Percentiles rank a stretch among this genome's conserved stretches.
phyloP scores from a whole-genome alignment of 2,797 vertebrate species.

The Hemibagrus guttatus region DNA sequence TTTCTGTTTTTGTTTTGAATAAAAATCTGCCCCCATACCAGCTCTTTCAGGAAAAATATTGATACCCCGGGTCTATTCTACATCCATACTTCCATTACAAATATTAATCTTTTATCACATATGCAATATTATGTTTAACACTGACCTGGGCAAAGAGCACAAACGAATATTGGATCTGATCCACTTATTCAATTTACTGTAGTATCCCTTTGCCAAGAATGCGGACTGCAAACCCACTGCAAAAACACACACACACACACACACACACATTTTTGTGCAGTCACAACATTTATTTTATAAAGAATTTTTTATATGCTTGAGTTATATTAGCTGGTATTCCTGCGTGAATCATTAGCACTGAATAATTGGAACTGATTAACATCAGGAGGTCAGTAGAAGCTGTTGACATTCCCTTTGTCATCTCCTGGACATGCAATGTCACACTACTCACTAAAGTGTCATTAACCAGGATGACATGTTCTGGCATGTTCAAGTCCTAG shows the following conservation, averaged over 20 bases:
- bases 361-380: conserved; percentile 25
- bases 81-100: neutral
- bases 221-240: neutral
- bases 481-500: neutral
- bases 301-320: neutral
- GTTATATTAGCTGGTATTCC: neutral
- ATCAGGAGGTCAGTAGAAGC: conserved; percentile 3
- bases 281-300: neutral
- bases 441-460: neutral
- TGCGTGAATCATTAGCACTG: neutral
- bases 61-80: neutral
- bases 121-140: conserved; percentile 5
- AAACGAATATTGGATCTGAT: neutral
- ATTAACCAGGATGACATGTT: conserved; percentile 8
- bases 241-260: neutral
- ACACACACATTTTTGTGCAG: neutral
- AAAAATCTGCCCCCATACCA: too few relatives aligned
- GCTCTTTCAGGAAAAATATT: too few relatives aligned
- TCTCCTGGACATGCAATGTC: neutral
- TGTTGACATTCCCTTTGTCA: neutral
- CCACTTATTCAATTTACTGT: conserved; percentile 16
- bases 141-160: neutral
- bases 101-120: conserved; percentile 1
- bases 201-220: conserved; percentile 9
- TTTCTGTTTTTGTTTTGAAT: too few relatives aligned